Evolutionary conservation across 2,797 vertebrate species (phyloP), one percentile per base, ranked within the genome.

Genomic region (Atherinosoma microstoma): DNA sequence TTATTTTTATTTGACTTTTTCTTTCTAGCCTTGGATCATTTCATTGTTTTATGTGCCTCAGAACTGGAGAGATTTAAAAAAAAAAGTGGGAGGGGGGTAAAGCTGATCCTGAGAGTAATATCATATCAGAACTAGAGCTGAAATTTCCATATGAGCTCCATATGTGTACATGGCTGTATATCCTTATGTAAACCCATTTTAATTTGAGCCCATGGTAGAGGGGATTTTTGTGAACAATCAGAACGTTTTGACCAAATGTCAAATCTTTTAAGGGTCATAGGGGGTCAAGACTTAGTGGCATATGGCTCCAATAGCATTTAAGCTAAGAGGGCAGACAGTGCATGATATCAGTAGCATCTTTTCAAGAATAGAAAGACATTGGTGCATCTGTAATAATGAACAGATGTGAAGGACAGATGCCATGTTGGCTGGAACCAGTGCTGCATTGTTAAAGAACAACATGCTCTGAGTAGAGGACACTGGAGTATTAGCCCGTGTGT

Each of bases 331-430:
- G 2, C 4, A 22, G n/a, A 20, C 5, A 58, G 29, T 51, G 22
- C 20, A 53, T 59, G 3, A 34, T 69, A 27, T 60, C 5, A 60
- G 18, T 45, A 18, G 13, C 49, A 60, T 36, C 29, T 22, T 64
- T 35, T 10, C 32, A 22, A 11, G 29, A 38, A 64, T 59, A 22
- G 29, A 22, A 64, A 59, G 34, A 32, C 29, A 35, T 32, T 58
- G 64, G 61, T 69, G 75, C 56, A 60, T 73, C 34, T 38, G 60
- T 58, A 61, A 32, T 7, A 16, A 42, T 58, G 30, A 62, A 75
- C 85, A 92, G 86, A 91, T 89, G 84, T 89, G 84, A 89, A 8
- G 40, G 70, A 73, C 90, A 92, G 88, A 91, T 88, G 89, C 84
- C 67, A 58, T 36, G 60, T 61, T 67, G 70, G 66, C 73, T 65